phyloP scores from a whole-genome alignment of 2,888 invertebrate species.

The Chrysolina haemoptera region DNA sequence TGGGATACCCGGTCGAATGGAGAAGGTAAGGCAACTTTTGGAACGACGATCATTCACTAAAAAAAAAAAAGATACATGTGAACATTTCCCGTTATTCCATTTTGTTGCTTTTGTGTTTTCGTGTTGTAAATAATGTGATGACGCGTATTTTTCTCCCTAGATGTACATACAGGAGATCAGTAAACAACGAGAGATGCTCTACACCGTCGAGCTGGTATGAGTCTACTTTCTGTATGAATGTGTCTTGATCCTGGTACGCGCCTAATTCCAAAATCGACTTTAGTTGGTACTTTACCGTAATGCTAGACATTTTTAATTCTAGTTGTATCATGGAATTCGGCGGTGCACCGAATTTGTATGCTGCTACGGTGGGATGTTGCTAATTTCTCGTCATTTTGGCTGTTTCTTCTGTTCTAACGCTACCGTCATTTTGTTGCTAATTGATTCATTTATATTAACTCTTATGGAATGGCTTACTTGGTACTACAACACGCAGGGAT shows the following conservation, averaged over 20 bases:
- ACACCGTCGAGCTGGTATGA: conserved; percentile 88
- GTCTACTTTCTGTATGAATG: conserved; percentile 40
- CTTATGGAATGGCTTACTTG: conserved; percentile 9
- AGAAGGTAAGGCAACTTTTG: conserved; percentile 18
- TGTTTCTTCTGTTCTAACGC: conserved; percentile 15
- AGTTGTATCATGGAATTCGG: conserved; percentile 5
- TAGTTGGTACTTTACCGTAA: too few species aligned
- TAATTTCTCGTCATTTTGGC: conserved; percentile 12
- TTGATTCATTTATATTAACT: conserved; percentile 8
- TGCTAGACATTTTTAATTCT: too few species aligned
- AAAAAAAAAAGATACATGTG: neutral
- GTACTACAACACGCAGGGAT: neutral
- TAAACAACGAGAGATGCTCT: conserved; percentile 87
- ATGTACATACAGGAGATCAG: conserved; percentile 92
- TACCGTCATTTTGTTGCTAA: conserved; percentile 11
- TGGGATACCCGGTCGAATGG: neutral
- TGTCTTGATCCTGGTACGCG: neutral
- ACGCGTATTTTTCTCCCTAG: conserved; percentile 74
- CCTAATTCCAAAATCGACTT: conserved; percentile 1
- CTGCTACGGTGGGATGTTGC: conserved; percentile 1
- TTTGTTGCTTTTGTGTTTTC: conserved; percentile 54
- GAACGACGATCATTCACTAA: neutral
- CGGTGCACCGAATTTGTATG: conserved; percentile 1
- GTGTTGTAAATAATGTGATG: conserved; percentile 69
- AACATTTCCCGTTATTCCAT: conserved; percentile 14